These are phyloP conservation scores for Drosophila leonis DNA, from an alignment of 2,888 invertebrate genomes.

Conservation along the genomic window DNA sequence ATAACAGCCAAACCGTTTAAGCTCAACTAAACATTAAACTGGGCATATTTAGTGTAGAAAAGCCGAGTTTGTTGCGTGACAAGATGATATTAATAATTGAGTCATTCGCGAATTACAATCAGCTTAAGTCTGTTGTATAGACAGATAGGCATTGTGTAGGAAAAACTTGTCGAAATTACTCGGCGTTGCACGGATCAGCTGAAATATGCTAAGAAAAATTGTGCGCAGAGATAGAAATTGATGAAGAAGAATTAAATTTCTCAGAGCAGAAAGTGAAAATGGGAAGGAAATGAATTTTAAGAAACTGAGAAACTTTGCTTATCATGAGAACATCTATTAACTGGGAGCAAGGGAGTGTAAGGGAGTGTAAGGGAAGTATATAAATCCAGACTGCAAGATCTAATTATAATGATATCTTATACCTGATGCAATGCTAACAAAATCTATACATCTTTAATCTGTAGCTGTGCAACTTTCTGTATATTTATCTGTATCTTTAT, in stretches of 20 bases:
- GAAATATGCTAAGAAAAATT: too few relatives aligned
- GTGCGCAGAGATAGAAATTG: neutral
- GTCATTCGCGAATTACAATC: neutral
- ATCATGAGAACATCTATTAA: too few relatives aligned
- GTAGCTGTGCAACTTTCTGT: neutral
- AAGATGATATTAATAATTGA: constrained; percentile 3
- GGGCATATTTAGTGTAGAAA: neutral
- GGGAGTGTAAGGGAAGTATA: too few relatives aligned
- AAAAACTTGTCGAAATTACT: neutral
- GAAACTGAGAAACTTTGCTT: neutral
- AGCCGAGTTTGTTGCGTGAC: neutral
- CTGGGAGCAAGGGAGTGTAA: too few relatives aligned
- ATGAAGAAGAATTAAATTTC: neutral
- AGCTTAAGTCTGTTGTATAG: neutral
- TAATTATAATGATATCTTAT: too few relatives aligned
- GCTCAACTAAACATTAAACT: neutral
- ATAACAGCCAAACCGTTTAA: neutral
- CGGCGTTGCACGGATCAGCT: neutral
- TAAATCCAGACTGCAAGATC: too few relatives aligned
- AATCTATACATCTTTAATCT: neutral
- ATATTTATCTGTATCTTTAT: neutral
- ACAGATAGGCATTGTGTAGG: neutral
- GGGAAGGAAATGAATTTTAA: neutral
- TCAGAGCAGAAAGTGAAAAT: neutral
- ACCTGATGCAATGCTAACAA: too few relatives aligned